Evolutionary conservation across 92 coral and sea anemone genomes (phyloP).

Genomic region (Porites lobata): DNA sequence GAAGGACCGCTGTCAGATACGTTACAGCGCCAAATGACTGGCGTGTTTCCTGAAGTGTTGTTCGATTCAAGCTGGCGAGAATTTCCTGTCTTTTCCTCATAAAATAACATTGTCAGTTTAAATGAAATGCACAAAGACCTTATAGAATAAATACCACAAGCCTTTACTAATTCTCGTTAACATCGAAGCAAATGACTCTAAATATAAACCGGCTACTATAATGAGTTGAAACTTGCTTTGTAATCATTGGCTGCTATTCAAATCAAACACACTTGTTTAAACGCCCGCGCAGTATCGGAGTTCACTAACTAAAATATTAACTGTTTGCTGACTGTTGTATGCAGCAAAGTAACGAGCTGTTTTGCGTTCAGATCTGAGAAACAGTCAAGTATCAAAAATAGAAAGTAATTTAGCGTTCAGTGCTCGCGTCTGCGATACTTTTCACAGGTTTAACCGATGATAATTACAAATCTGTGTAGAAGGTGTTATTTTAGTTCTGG

Average conservation of each 20-base stretch:
- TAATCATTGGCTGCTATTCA: background rate
- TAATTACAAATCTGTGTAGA: background rate
- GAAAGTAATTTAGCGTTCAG: too few relatives aligned
- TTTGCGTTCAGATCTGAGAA: too few relatives aligned
- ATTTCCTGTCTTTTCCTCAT: background rate
- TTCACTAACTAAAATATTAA: background rate
- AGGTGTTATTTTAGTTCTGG: background rate
- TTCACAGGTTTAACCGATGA: too few relatives aligned
- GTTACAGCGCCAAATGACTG: background rate
- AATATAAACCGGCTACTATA: background rate
- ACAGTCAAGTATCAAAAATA: too few relatives aligned
- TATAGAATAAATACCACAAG: background rate
- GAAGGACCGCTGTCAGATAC: background rate
- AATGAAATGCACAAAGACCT: background rate
- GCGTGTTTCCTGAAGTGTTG: background rate
- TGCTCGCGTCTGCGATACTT: too few relatives aligned
- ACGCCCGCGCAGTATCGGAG: background rate
- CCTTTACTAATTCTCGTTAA: background rate
- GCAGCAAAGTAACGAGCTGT: background rate
- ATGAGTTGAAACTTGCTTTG: background rate
- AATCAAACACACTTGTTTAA: background rate
- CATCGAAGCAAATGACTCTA: background rate
- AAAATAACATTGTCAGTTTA: slow-evolving; percentile 23
- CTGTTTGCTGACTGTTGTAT: background rate
- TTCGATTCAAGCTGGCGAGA: background rate